A percentile compares a stretch with the other conserved stretches of the same genome.
phyloP scores from a whole-genome alignment of 2,888 invertebrate species.

The Cordylochernes scorpioides region DNA sequence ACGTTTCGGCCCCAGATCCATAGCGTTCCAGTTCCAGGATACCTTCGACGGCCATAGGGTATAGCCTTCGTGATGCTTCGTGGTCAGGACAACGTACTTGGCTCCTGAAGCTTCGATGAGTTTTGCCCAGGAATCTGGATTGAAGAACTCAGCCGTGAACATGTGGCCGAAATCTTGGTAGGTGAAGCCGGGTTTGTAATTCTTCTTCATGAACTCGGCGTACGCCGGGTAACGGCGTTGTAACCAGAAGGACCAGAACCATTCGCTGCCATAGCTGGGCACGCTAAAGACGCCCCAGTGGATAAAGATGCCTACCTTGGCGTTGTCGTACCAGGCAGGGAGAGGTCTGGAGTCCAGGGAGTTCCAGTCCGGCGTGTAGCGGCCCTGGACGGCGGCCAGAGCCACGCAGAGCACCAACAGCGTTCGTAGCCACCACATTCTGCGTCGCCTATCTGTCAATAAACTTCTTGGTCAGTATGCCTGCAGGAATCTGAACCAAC shows the following conservation, averaged over 20 bases:
- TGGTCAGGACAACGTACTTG: slow-evolving; percentile 53
- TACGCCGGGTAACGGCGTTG: slow-evolving; percentile 3
- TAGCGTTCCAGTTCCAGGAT: slow-evolving; percentile 58
- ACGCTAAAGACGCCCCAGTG: slow-evolving; percentile 83
- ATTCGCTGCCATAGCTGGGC: slow-evolving; percentile 42
- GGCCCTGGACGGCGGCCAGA: too few species aligned
- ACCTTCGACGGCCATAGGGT: slow-evolving; percentile 53
- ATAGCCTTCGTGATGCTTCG: slow-evolving; percentile 67
- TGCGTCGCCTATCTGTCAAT: too few species aligned
- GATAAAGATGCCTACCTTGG: slow-evolving; percentile 68
- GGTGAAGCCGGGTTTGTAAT: slow-evolving; percentile 53
- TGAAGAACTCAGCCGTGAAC: slow-evolving; percentile 56
- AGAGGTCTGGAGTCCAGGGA: slow-evolving; percentile 55
- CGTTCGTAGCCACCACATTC: too few species aligned
- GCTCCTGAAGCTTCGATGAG: slow-evolving; percentile 61
- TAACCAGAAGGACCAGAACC: slow-evolving; percentile 68
- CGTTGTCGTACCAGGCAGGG: slow-evolving; percentile 64
- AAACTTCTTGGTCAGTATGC: too few species aligned
- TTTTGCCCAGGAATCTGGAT: slow-evolving; percentile 54
- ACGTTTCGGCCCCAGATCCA: slow-evolving; percentile 44
- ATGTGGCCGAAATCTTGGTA: slow-evolving; percentile 65
- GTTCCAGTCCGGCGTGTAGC: too few species aligned
- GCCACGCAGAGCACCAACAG: too few species aligned
- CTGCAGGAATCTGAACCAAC: too few species aligned
- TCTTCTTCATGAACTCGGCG: slow-evolving; percentile 42